These are phyloP conservation scores for Andrena chrysosceles DNA, from an alignment of 2,888 invertebrate species.

Conservation along the genomic window DNA sequence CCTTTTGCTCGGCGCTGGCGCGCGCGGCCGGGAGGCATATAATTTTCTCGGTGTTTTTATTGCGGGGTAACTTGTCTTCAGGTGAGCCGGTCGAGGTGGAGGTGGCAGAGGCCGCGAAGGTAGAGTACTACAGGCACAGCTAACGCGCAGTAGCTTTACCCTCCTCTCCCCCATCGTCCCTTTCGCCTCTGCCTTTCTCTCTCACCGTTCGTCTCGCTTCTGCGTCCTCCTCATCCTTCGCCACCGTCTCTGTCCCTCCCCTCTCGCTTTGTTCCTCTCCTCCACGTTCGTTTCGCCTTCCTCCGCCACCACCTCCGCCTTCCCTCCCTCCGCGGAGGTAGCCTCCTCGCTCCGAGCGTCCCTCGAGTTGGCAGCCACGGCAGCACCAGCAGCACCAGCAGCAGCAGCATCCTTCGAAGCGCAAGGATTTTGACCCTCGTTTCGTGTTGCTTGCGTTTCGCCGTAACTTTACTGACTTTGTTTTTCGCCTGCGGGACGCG, in stretches of 20 bases:
- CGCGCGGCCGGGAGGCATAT: constrained; percentile 83
- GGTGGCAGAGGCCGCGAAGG: constrained; percentile 79
- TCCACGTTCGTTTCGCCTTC: constrained; percentile 53
- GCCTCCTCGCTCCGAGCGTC: constrained; percentile 28
- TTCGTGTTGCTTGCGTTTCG: constrained; percentile 83
- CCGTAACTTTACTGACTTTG: constrained; percentile 83
- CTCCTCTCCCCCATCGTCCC: constrained; percentile 53
- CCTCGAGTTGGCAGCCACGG: constrained; percentile 53
- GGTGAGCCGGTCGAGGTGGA: constrained; percentile 82
- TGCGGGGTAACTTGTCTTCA: constrained; percentile 85
- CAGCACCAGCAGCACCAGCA: constrained; percentile 60
- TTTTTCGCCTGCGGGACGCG: constrained; percentile 80
- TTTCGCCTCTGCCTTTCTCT: constrained; percentile 56
- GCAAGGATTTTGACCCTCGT: constrained; percentile 85
- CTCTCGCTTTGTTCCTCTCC: constrained; percentile 61
- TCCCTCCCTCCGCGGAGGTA: constrained; percentile 37
- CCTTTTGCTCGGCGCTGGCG: constrained; percentile 77
- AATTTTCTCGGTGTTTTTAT: constrained; percentile 85
- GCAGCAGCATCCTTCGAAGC: constrained; percentile 79
- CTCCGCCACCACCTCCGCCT: constrained; percentile 51
- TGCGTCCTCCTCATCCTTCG: constrained; percentile 31
- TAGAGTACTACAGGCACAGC: constrained; percentile 83
- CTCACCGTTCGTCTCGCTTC: constrained; percentile 50
- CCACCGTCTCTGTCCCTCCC: constrained; percentile 11
- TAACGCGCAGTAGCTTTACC: constrained; percentile 83